Base-by-base conservation (phyloP, 2,797 vertebrate genomes). In the Rhinoraja longicauda region DNA sequence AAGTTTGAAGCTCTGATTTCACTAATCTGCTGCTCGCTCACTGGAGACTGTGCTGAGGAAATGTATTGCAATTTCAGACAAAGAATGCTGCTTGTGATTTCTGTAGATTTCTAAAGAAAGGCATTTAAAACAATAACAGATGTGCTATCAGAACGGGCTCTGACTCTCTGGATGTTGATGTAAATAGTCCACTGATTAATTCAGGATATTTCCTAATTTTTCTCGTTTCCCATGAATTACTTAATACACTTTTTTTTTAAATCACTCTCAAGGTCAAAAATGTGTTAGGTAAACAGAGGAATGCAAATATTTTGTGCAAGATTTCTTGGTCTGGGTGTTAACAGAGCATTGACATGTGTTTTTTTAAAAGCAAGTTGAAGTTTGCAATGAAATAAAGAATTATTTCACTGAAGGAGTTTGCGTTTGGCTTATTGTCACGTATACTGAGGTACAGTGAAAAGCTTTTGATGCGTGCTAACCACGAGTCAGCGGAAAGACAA, bases 111-210 rank as follows among this genome's bases (percentile, higher is more conserved):
- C 84, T 88, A 88, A 88, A 88, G 84, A 67, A 88, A 67, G 84
- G 84, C 84, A 88, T 88, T 88, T 88, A 88, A 88, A 88, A 88
- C 84, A 88, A 64, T 67, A 88, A 67, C 84, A 88, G 59, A 67
- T 88, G 84, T 88, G 84, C n/a, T 36, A 67, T 88, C n/a, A 36
- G 6, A 1, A 67, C 59, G 32, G 84, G 67, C 26, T 59, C 84
- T 64, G n/a, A 67, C 36, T 62, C 84, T 36, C 15, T 88, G 64
- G 6, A 36, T 88, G 59, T 24, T 88, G 59, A n/a, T 67, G 59
- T 36, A 88, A 88, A 67, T 64, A 67, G 62, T 9, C 59, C 84
- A 64, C 32, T 32, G 84, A 88, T 88, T 88, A 88, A 36, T 88
- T 88, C 84, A 36, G 62, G n/a, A 32, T 88, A 64, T 21, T 88